Evolutionary conservation across 2,797 vertebrate genomes (phyloP), one percentile per base, ranked within the genome.

Genomic region (Sparus aurata): DNA sequence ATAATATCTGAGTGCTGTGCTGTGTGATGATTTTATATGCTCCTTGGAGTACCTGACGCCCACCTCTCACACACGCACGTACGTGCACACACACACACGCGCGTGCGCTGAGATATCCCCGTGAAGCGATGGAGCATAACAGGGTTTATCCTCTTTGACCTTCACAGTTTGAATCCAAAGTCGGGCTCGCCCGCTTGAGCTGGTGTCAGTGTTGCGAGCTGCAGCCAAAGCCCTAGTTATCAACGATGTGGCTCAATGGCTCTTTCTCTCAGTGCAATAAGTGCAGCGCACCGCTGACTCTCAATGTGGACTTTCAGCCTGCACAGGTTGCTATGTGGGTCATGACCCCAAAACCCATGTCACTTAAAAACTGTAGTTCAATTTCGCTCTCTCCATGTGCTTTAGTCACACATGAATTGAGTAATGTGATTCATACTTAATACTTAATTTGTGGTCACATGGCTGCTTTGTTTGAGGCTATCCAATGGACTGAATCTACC

Each of bases 61-160:
- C 79, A 87, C 79, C 57, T 79, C 79, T 60, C 34, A 34, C 30
- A 34, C 75, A 77, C 80, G 34, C 34, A 86, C 81, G 47, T 61
- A 84, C 77, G 75, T 22, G 25, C 27, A 27, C 38, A 38, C 38
- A 38, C 10, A 38, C 34, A 34, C 34, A 8, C 34, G 27, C 74
- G 72, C 77, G 75, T 76, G 76, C 58, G 57, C 86, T 65, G 74
- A 83, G 82, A 82, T 82, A 78, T 86, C 83, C 81, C 73, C 50
- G 55, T 59, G 79, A 79, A 80, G 85, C 66, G 22, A 74, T 62
- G 73, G 83, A 87, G 92, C 87, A 63, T 84, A 76, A 66, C 86
- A 62, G 80, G 73, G 73, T 90, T 89, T 89, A 85, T 92, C 88
- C 88, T 88, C 76, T 87, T 75, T 94, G 92, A 93, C 92, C 90